Base-by-base conservation (phyloP, 2,113 vertebrate genomes). In the Piprites chloris region DNA sequence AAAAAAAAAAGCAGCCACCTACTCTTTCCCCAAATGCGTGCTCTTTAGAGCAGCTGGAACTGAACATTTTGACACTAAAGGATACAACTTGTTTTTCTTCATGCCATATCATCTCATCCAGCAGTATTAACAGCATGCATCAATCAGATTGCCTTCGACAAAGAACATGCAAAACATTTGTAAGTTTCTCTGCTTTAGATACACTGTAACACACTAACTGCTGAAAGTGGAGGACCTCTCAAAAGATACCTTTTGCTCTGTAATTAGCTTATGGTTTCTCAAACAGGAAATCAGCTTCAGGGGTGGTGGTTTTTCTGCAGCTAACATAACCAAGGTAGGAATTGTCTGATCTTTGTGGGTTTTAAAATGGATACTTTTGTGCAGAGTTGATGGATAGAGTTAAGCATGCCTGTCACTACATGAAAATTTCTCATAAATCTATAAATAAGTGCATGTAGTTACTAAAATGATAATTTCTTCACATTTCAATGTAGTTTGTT, bases 231-330 rank as follows among this genome's bases (percentile, higher is more conserved):
- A 95, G 78, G 92, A 97, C 84, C 94, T 96, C 77, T 76, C 72
- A 56, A 93, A 97, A 94, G 1, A 4, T 89, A 83, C 63, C 90
- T 93, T 95, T 97, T 95, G 93, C 80, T 97, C 80, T 94, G 88
- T 93, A 96, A 93, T 89, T 81, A 94, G 87, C 61, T 90, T 66
- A 80, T 78, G 92, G 96, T 96, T 98, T 98, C 94, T 97, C 89
- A 97, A 95, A 96, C 97, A 98, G 98, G 98, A 98, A 98, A 97
- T 97, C 86, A 92, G 95, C 92, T 85, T 95, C 83, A 87, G 89
- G 92, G 85, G 82, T 94, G 87, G 96, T 95, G 96, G 95, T 93
- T 97, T 98, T 97, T 97, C 94, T 97, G 95, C 73, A 95, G 88
- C 92, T 97, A 93, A 85, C 95, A 95, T 69, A 96, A 94, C 69